Base-by-base conservation (phyloP, 1,140 invertebrate species). In the Xylocopa sonorina region DNA sequence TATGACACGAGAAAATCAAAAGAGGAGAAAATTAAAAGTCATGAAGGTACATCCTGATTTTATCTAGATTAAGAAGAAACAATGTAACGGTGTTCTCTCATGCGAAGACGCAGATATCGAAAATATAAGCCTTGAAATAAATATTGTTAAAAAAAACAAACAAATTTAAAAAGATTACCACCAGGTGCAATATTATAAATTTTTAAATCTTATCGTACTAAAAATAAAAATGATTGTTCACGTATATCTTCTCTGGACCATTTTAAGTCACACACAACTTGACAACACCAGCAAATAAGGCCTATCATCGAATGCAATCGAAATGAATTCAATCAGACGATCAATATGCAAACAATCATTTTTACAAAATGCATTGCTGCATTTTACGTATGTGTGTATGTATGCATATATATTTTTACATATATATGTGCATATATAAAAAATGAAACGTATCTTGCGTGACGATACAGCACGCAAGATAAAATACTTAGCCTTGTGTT, bases 381-480 rank as follows among this genome's bases (percentile, higher is more conserved):
- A 69, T 78, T 64, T 50, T 43, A 29, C 43, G 76, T 78, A 71
- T 55, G n/a, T n/a, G n/a, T n/a, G n/a, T n/a, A n/a, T n/a, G n/a
- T n/a, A n/a, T n/a, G n/a, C n/a, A n/a, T n/a, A n/a, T n/a, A n/a
- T n/a, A n/a, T n/a, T n/a, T n/a, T n/a, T n/a, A n/a, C n/a, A n/a
- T n/a, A n/a, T n/a, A n/a, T n/a, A n/a, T n/a, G n/a, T n/a, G n/a
- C n/a, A n/a, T n/a, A n/a, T n/a, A n/a, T n/a, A n/a, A 46, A n/a
- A 53, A 71, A 73, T 74, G 18, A 83, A 89, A 69, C 64, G 66
- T 80, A 87, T 77, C 89, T 82, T 79, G 72, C 78, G 88, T 87
- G 91, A 92, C 92, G 92, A 93, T 93, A 93, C 92, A 90, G 92
- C 92, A 87, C 89, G 82, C 85, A 85, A 89, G 88, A 91, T 87